A percentile compares a stretch with the other conserved stretches of the same genome.
Conservation (phyloP, 53 echinoderm and acorn worm species). For the Hippasteria phrygiana region DNA sequence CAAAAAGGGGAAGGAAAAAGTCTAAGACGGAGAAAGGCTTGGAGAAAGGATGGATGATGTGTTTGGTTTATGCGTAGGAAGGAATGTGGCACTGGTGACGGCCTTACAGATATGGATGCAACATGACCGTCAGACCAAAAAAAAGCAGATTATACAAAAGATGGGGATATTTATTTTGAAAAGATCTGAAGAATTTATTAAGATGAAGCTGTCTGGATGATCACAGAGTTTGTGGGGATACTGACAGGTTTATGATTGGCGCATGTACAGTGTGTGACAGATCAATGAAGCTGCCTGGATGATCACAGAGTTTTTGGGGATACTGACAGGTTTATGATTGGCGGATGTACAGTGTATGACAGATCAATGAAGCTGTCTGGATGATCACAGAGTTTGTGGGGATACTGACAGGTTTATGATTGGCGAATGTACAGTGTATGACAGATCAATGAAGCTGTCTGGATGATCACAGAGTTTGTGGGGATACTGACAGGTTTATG, state of each 20-base stretch:
- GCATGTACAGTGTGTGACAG: too few species aligned
- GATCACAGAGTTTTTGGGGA: too few species aligned
- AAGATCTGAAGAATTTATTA: too few species aligned
- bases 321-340: constrained; percentile 5
- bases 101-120: background rate
- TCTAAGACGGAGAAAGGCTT: background rate
- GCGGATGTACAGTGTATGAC: too few species aligned
- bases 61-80: constrained; percentile 48
- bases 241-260: too few species aligned
- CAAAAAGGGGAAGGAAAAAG: background rate
- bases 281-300: background rate
- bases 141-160: background rate
- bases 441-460: too few species aligned
- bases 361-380: too few species aligned
- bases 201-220: background rate
- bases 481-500: too few species aligned
- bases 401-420: background rate
- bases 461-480: too few species aligned
- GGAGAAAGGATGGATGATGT: background rate
- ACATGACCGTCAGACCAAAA: background rate
- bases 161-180: background rate
- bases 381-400: too few species aligned
- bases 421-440: too few species aligned
- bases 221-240: too few species aligned
- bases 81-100: constrained; percentile 18